Percentiles rank a stretch among this genome's conserved stretches.
Conservation (phyloP, 2,113 vertebrate species). For the Gnathonemus longibarbis region DNA sequence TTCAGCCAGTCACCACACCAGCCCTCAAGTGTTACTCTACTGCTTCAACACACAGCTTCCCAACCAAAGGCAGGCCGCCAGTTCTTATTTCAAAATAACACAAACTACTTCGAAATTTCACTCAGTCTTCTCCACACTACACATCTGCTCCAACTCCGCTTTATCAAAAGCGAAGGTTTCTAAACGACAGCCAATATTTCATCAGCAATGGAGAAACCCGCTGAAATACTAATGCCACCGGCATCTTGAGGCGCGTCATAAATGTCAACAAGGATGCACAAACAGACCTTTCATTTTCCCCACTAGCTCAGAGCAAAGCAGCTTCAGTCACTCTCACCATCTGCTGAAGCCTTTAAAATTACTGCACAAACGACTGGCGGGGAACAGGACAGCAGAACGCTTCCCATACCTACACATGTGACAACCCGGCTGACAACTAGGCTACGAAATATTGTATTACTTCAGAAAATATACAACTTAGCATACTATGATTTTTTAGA, state of each 20-base stretch:
- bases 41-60: not conserved
- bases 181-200: not conserved
- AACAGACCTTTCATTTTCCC: not conserved
- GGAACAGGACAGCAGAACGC: not conserved
- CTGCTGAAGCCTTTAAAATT: constrained; percentile 2
- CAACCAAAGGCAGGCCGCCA: not conserved
- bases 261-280: not conserved
- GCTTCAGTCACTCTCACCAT: not conserved
- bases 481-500: not conserved
- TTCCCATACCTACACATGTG: constrained; percentile 41
- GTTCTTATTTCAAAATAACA: not conserved
- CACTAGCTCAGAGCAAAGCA: not conserved
- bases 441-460: constrained; percentile 19
- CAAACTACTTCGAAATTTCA: not conserved
- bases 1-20: not conserved
- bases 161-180: not conserved
- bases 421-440: constrained; percentile 26
- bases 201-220: not conserved
- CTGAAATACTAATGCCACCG: not conserved
- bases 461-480: not conserved
- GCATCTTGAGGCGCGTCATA: not conserved
- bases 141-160: not conserved
- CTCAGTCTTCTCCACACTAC: not conserved
- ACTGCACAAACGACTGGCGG: not conserved
- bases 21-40: not conserved